A percentile compares a stretch with the other conserved stretches of the same genome.
Evolutionary conservation across 2,113 vertebrate genomes (phyloP).

Genomic region (Phaetusa simplex): DNA sequence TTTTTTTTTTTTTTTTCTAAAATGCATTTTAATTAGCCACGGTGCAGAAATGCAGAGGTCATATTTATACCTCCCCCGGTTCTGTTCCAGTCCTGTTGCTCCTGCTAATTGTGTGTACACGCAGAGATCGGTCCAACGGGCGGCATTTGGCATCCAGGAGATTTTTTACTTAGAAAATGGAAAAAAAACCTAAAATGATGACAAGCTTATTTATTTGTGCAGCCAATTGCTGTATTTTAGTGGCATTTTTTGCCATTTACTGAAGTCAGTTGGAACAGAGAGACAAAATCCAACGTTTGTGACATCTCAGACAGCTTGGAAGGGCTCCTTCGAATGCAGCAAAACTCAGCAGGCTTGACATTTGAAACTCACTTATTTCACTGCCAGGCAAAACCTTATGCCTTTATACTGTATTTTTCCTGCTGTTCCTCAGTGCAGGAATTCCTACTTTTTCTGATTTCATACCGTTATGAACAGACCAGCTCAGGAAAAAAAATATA

Average conservation of each 20-base stretch:
- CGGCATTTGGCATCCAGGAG: neutral
- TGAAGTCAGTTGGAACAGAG: constrained; percentile 23
- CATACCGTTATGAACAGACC: neutral
- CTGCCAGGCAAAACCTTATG: constrained; percentile 32
- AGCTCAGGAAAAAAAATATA: neutral
- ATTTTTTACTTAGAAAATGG: neutral
- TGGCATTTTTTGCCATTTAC: constrained; percentile 10
- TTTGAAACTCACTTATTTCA: constrained; percentile 27
- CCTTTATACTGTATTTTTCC: constrained; percentile 2
- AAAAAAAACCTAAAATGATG: neutral
- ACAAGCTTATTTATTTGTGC: constrained; percentile 8
- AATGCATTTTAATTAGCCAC: neutral
- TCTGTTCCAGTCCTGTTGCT: neutral
- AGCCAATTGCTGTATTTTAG: neutral
- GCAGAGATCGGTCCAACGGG: neutral
- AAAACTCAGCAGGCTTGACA: constrained; percentile 47
- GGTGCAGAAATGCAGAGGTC: neutral
- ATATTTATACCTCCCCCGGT: neutral
- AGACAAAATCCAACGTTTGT: neutral
- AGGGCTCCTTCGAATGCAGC: constrained; percentile 31
- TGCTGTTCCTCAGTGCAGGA: neutral
- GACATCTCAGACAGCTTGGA: constrained; percentile 36
- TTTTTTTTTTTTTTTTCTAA: neutral
- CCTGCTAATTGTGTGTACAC: neutral
- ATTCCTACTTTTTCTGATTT: neutral